Evolutionary conservation across 1,140 invertebrate species (phyloP).

Genomic region (Pachypeltis micranthus): DNA sequence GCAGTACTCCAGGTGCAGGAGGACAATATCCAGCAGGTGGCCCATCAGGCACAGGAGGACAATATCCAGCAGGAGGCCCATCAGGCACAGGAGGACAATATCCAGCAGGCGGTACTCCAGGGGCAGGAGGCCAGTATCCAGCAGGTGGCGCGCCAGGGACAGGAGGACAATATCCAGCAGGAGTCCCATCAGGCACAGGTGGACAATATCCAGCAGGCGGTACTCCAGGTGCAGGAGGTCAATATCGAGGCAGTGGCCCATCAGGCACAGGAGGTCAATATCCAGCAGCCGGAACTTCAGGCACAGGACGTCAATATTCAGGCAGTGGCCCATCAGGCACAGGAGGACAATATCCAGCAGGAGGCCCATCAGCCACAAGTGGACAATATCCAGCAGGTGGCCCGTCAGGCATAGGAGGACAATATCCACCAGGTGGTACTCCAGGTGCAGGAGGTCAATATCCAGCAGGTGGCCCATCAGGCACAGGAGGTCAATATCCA

Average conservation of each 20-base stretch:
- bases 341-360: slow-evolving; percentile 18
- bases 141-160: slow-evolving; percentile 6
- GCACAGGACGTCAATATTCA: slow-evolving; percentile 13
- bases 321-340: slow-evolving; percentile 20
- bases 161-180: slow-evolving; percentile 13
- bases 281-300: slow-evolving; percentile 17
- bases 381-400: slow-evolving; percentile 14
- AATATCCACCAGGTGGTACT: slow-evolving; percentile 6
- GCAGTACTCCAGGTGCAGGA: slow-evolving; percentile 13
- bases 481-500: slow-evolving; percentile 19
- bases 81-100: slow-evolving; percentile 9
- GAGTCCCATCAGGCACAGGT: slow-evolving; percentile 3
- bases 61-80: slow-evolving; percentile 18
- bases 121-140: slow-evolving; percentile 18
- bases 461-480: slow-evolving; percentile 12
- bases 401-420: slow-evolving; percentile 11
- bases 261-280: slow-evolving; percentile 13
- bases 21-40: slow-evolving; percentile 6
- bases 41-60: slow-evolving; percentile 17
- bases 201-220: slow-evolving; percentile 13
- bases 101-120: slow-evolving; percentile 21
- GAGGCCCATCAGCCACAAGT: slow-evolving; percentile 8
- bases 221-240: slow-evolving; percentile 21
- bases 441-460: slow-evolving; percentile 23
- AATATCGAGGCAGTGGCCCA: slow-evolving; percentile 13